Evolutionary conservation across 2,113 vertebrate genomes (phyloP), one percentile per base, ranked within the genome.

Genomic region (Shinisaurus crocodilurus): DNA sequence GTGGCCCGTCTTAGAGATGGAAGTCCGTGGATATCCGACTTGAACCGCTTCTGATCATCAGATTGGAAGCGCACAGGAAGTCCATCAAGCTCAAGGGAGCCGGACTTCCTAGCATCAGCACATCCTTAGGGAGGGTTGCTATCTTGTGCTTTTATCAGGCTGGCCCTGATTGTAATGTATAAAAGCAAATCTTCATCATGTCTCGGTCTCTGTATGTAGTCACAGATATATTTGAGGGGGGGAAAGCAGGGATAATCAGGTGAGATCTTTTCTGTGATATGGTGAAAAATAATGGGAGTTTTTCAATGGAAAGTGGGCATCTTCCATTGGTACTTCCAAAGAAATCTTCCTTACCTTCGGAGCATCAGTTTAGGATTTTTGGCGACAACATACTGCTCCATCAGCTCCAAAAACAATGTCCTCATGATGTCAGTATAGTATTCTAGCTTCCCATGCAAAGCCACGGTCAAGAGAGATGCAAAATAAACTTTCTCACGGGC

Each of bases 301-400:
- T 85, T 67, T 82, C 72, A 85, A 60, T 87, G 88, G 60, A 82
- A 10, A 45, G 72, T 50, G 92, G 63, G 79, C 32, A 84, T 72
- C n/a, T 89, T 43, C 48, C 67, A 89, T 32, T 74, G 37, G 20
- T 74, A 74, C 20, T 89, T 84, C 10, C 84, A 86, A 84, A 76
- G 40, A 63, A 94, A 82, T 82, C 48, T 85, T 89, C 91, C 97
- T 86, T 91, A 99, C 99, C 99, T 98, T 95, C 99, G 97, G 25
- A 99, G 97, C 98, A 99, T 99, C 74, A 99, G 97, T 94, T 99
- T 99, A 90, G 99, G 99, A 96, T 99, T 99, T 95, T 98, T 99
- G 96, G 97, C 99, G 87, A 98, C 98, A 86, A 99, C 98, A 25
- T 99, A 98, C 86, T 99, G 98, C 82, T 98, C 98, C 98, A 99